Percentiles rank a stretch among this genome's conserved stretches.
Conservation (phyloP, 1,140 invertebrate species). For the roundworm (Caenorhabditis elegans) region WBcel235 BX284604.4:12131501-12132000, state of each 20-base stretch:
- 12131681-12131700: not conserved
- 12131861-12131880: not conserved
- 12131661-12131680: too few relatives aligned
- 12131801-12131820: not conserved
- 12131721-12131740: too few relatives aligned
- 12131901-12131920: not conserved
- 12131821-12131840: not conserved
- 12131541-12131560: too few relatives aligned
- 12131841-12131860: not conserved
- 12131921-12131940: not conserved
- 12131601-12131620: too few relatives aligned
- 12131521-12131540: too few relatives aligned
- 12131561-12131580: too few relatives aligned
- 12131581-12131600: too few relatives aligned
- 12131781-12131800: slow-evolving; percentile 10
- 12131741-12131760: too few relatives aligned
- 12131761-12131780: not conserved
- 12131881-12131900: not conserved
- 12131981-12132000: slow-evolving; percentile 65
- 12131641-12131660: too few relatives aligned
- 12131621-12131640: too few relatives aligned
- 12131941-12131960: slow-evolving; percentile 68
- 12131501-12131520: too few relatives aligned
- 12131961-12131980: slow-evolving; percentile 65
- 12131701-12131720: not conserved